These are phyloP conservation scores for Delia radicum DNA, from an alignment of 1,140 invertebrate species.

Conservation along the genomic window DNA sequence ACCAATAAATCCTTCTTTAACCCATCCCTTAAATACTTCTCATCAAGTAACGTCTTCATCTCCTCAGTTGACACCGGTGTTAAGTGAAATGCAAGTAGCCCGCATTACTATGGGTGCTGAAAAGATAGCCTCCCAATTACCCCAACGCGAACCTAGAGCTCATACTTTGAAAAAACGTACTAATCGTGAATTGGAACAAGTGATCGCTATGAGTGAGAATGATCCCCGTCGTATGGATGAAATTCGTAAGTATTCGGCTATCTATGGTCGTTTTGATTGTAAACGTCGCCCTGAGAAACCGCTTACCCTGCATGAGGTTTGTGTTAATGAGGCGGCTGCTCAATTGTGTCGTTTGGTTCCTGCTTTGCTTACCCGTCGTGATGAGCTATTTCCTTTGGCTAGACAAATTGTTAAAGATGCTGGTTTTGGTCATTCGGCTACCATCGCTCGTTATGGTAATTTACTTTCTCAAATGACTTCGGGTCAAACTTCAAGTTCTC, in stretches of 20 bases:
- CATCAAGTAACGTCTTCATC: constrained; percentile 56
- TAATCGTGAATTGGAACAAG: constrained; percentile 87
- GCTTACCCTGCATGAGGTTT: constrained; percentile 90
- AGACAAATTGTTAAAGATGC: constrained; percentile 91
- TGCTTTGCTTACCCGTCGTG: constrained; percentile 83
- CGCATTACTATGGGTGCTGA: constrained; percentile 78
- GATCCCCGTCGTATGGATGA: constrained; percentile 89
- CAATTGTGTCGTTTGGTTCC: constrained; percentile 91
- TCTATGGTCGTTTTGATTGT: constrained; percentile 95
- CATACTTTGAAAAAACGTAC: constrained; percentile 91
- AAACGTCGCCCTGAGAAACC: constrained; percentile 95
- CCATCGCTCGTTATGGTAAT: constrained; percentile 48
- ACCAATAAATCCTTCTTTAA: background rate
- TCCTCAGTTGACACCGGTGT: constrained; percentile 71
- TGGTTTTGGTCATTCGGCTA: constrained; percentile 65
- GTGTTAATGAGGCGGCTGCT: constrained; percentile 94
- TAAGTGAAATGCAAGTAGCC: constrained; percentile 80
- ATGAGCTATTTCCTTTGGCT: constrained; percentile 93
- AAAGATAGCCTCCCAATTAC: constrained; percentile 78
- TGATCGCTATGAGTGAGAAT: constrained; percentile 85
- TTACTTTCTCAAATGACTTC: constrained; percentile 43
- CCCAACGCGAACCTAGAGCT: constrained; percentile 83
- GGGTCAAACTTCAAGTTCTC: constrained; percentile 15
- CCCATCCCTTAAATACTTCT: constrained; percentile 28
- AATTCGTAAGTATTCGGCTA: constrained; percentile 92